Conservation (phyloP, 2,888 invertebrate species). For the Drosophila mimica region DNA sequence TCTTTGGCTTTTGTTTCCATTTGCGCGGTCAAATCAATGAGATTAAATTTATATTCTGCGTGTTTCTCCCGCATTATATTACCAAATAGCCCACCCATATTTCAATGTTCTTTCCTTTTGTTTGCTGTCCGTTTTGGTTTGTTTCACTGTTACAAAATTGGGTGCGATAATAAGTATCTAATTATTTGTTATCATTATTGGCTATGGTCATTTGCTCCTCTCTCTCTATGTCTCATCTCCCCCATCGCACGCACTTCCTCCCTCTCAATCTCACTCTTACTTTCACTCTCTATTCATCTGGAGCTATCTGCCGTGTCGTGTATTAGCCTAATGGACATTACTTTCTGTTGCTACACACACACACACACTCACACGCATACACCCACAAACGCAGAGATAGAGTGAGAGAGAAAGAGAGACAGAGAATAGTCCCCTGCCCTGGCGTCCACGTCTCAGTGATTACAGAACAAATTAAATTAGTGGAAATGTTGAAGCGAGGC, state of each 20-base stretch:
- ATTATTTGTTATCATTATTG: constrained; percentile 81
- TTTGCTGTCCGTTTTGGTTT: constrained; percentile 48
- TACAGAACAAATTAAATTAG: constrained; percentile 76
- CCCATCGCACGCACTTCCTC: constrained; percentile 2
- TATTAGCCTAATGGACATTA: constrained; percentile 65
- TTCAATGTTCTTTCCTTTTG: constrained; percentile 29
- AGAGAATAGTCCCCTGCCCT: background rate
- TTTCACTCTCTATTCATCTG: constrained; percentile 8
- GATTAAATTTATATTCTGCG: constrained; percentile 50
- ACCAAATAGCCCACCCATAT: background rate
- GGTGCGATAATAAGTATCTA: constrained; percentile 71
- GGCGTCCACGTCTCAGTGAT: constrained; percentile 57
- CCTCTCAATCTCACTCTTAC: background rate
- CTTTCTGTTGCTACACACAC: constrained; percentile 18
- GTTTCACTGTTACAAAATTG: constrained; percentile 51
- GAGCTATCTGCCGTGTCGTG: constrained; percentile 29
- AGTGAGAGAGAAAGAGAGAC: background rate
- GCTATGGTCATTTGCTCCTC: constrained; percentile 56
- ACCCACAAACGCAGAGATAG: background rate
- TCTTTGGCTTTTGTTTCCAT: constrained; percentile 11
- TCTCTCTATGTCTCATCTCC: background rate
- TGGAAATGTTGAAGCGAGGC: constrained; percentile 64
- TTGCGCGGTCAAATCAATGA: constrained; percentile 63
- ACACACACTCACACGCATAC: background rate
- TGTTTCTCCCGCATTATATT: constrained; percentile 1